Percentiles rank a stretch among this genome's conserved stretches.
Evolutionary conservation across 2,888 invertebrate species (phyloP).

Genomic region (Cerastis leucographa): DNA sequence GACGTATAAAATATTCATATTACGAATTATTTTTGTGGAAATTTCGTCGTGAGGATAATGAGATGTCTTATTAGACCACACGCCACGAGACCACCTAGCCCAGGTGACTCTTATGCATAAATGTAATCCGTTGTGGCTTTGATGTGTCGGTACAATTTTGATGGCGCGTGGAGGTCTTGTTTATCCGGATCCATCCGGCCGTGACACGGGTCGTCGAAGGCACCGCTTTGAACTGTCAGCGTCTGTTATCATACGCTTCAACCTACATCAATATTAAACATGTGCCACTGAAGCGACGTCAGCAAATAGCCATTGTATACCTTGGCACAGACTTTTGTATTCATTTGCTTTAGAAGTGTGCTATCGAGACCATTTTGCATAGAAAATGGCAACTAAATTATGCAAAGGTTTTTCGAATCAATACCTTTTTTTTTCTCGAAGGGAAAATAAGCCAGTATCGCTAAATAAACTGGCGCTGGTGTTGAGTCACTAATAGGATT

Average conservation of each 20-base stretch:
- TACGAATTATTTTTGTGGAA: slow-evolving; percentile 53
- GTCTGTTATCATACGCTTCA: slow-evolving; percentile 59
- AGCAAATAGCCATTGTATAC: slow-evolving; percentile 37
- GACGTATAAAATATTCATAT: slow-evolving; percentile 45
- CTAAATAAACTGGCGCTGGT: slow-evolving; percentile 25
- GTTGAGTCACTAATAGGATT: slow-evolving; percentile 40
- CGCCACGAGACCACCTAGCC: slow-evolving; percentile 52
- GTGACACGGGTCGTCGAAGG: slow-evolving; percentile 67
- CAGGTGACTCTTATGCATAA: slow-evolving; percentile 64
- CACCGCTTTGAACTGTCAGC: slow-evolving; percentile 67
- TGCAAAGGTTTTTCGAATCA: slow-evolving; percentile 42
- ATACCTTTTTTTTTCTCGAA: slow-evolving; percentile 23
- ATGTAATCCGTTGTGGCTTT: slow-evolving; percentile 70
- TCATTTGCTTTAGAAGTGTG: slow-evolving; percentile 21
- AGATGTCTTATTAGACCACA: slow-evolving; percentile 54
- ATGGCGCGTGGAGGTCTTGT: slow-evolving; percentile 52
- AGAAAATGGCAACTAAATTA: slow-evolving; percentile 29
- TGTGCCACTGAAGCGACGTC: slow-evolving; percentile 40
- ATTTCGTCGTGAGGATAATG: slow-evolving; percentile 36
- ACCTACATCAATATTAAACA: slow-evolving; percentile 62
- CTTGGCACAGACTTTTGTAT: slow-evolving; percentile 39
- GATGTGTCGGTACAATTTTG: slow-evolving; percentile 65
- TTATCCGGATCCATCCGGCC: slow-evolving; percentile 62
- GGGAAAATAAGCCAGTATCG: slow-evolving; percentile 17
- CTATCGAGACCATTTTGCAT: slow-evolving; percentile 32